A percentile compares a stretch with the other conserved stretches of the same genome.
phyloP scores from a whole-genome alignment of 2,113 vertebrate species.

The Seriola aureovittata region DNA sequence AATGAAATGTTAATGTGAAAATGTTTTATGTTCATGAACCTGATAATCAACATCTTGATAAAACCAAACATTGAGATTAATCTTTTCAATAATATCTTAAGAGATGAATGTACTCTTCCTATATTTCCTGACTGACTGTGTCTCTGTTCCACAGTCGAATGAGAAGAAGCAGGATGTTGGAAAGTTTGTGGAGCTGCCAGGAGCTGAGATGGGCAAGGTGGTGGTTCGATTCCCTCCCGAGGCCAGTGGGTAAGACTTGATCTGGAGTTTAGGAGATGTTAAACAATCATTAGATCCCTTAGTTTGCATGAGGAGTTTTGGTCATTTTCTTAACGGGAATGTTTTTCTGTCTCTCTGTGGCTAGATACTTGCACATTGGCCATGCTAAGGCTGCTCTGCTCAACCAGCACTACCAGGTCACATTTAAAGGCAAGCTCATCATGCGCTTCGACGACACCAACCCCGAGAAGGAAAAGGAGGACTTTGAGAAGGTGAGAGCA shows the following conservation, averaged over 20 bases:
- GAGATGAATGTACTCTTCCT: neutral
- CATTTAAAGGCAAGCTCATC: conserved; percentile 98
- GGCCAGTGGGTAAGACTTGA: conserved; percentile 91
- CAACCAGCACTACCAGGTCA: conserved; percentile 99
- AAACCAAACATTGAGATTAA: no score
- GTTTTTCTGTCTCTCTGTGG: conserved; percentile 1
- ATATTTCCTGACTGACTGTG: neutral
- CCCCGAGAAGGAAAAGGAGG: conserved; percentile 99
- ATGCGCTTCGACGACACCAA: conserved; percentile 99
- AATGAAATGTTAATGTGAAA: no score
- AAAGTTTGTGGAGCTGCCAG: conserved; percentile 97
- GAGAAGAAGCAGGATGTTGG: conserved; percentile 95
- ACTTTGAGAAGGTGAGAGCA: conserved; percentile 95
- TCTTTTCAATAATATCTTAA: neutral
- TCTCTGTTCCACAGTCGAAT: conserved; percentile 84
- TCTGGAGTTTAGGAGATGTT: neutral
- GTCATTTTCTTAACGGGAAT: rapidly evolving
- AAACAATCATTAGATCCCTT: neutral
- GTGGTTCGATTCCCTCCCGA: conserved; percentile 98
- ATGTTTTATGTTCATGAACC: no score
- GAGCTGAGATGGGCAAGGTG: conserved; percentile 97
- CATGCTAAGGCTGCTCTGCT: conserved; percentile 98
- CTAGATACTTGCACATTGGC: conserved; percentile 96
- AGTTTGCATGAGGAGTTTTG: neutral
- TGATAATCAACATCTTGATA: no score